These are phyloP conservation scores for Anneissia japonica DNA, from an alignment of 35 echinoderm and acorn worm species.

Conservation along the genomic window DNA sequence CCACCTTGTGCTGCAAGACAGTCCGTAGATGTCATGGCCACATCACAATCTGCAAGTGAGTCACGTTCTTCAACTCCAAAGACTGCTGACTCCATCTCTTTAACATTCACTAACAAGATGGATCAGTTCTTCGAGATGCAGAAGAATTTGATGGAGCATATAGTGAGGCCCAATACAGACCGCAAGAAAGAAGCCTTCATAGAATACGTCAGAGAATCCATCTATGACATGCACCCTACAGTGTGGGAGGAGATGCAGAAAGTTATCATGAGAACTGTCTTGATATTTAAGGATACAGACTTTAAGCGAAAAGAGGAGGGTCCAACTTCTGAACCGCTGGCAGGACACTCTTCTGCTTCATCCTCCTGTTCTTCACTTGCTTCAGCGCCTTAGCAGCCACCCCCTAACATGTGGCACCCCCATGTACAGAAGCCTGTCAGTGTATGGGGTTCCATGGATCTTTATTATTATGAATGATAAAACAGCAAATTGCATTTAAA, in stretches of 20 bases:
- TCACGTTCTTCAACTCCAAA: no score
- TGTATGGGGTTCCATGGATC: not conserved
- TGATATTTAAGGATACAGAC: not conserved
- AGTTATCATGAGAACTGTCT: not conserved
- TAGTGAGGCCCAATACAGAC: slow-evolving; percentile 9
- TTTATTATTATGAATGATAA: no score
- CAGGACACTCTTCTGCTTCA: slow-evolving; percentile 23
- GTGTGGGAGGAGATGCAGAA: slow-evolving; percentile 6
- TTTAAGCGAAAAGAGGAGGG: slow-evolving; percentile 4
- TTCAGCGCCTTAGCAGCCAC: slow-evolving; percentile 1
- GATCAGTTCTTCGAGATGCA: no score
- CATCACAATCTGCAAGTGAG: no score
- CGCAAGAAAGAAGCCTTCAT: slow-evolving; percentile 1
- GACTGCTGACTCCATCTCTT: no score
- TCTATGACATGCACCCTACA: slow-evolving; percentile 2
- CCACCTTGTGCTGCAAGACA: no score
- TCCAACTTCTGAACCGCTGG: slow-evolving; percentile 9
- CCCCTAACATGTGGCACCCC: not conserved
- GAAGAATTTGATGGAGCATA: not conserved
- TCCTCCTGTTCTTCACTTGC: slow-evolving; percentile 16
- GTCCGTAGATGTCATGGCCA: no score
- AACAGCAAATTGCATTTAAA: no score
- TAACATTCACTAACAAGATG: no score
- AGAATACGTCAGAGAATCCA: not conserved
- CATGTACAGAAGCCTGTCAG: not conserved